A percentile compares a stretch with the other conserved stretches of the same genome.
Evolutionary conservation across 2,797 vertebrate species (phyloP).

Genomic region (Ceryle rudis): DNA sequence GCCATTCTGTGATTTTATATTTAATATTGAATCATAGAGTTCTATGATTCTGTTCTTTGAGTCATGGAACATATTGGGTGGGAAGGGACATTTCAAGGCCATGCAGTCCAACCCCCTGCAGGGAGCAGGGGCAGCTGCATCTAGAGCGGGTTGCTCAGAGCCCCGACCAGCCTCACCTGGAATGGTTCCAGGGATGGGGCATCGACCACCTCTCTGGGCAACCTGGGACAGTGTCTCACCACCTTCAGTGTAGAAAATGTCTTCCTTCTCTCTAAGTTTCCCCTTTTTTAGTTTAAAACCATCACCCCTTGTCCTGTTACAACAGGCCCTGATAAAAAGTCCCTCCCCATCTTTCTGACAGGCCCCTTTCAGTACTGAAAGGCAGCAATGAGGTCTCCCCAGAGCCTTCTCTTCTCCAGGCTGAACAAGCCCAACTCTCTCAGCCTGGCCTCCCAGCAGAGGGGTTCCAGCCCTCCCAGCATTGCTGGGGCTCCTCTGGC

Average conservation of each 20-base stretch:
- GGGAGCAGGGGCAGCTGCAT: no score
- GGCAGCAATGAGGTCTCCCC: background rate
- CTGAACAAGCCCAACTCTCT: background rate
- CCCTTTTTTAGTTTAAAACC: background rate
- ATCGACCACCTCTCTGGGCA: no score
- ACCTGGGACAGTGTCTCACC: no score
- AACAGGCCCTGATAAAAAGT: background rate
- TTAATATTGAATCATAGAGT: background rate
- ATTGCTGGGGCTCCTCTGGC: background rate
- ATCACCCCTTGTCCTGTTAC: background rate
- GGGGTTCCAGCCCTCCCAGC: background rate
- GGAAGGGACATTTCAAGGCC: background rate
- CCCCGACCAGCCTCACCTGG: no score
- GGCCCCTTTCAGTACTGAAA: background rate
- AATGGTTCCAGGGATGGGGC: no score
- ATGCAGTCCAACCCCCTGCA: background rate
- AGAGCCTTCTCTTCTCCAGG: background rate
- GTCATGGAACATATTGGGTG: background rate
- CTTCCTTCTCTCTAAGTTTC: background rate
- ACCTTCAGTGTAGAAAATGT: background rate
- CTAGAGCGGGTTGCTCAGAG: no score
- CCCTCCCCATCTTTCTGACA: background rate
- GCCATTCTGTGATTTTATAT: no score
- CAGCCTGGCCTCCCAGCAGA: background rate
- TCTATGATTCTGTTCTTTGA: background rate